phyloP scores from a whole-genome alignment of 2,888 invertebrate species.

The Anoncus sp. region DNA sequence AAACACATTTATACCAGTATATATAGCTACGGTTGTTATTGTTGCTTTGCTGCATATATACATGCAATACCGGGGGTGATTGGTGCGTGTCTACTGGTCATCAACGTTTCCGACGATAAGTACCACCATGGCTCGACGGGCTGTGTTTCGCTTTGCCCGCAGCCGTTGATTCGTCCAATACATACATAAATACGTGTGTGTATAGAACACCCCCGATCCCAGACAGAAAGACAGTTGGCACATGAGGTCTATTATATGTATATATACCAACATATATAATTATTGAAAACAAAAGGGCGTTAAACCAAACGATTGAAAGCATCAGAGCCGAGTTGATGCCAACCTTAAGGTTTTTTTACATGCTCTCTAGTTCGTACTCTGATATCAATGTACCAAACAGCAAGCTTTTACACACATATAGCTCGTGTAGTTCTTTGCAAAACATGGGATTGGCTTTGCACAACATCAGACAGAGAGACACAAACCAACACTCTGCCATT shows the following conservation, averaged over 20 bases:
- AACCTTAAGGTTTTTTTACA: no score
- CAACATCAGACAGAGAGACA: slow-evolving; percentile 15
- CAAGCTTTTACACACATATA: not conserved
- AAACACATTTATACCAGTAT: no score
- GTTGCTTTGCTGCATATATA: slow-evolving; percentile 30
- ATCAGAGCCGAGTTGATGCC: no score
- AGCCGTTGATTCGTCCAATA: slow-evolving; percentile 37
- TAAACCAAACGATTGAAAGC: no score
- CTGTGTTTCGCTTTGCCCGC: slow-evolving; percentile 40
- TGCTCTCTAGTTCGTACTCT: no score
- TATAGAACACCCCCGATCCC: slow-evolving; percentile 23
- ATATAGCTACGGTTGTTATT: slow-evolving; percentile 26
- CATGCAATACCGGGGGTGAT: slow-evolving; percentile 9
- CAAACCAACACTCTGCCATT: slow-evolving; percentile 33
- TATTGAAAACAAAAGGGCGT: not conserved
- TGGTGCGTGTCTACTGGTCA: slow-evolving; percentile 68
- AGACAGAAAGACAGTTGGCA: slow-evolving; percentile 47
- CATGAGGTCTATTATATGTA: slow-evolving; percentile 26
- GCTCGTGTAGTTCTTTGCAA: slow-evolving; percentile 18
- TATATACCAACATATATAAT: not conserved
- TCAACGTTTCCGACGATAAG: slow-evolving; percentile 67
- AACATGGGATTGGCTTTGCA: slow-evolving; percentile 3
- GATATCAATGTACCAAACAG: no score
- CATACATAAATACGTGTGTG: slow-evolving; percentile 31
- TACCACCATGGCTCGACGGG: slow-evolving; percentile 51